Conservation (phyloP, 2,113 vertebrate species). For the Cinclus mexicanus region DNA sequence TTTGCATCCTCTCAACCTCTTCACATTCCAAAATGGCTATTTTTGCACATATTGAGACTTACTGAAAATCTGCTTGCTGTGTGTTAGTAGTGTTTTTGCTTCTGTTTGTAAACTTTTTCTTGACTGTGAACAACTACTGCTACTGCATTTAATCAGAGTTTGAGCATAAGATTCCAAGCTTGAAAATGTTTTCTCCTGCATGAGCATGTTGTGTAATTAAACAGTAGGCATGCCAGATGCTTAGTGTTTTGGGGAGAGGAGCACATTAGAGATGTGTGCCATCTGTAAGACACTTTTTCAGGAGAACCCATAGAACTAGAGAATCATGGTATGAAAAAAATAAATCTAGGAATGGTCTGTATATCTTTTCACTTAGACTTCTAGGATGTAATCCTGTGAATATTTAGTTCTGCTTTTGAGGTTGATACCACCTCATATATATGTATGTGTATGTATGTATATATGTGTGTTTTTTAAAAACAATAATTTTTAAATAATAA, state of each 20-base stretch:
- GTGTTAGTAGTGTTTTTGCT: background rate
- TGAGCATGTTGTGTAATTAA: conserved; percentile 28
- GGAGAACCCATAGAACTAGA: background rate
- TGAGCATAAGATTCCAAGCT: conserved; percentile 1
- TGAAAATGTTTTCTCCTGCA: conserved; percentile 14
- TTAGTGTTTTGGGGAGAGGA: conserved; percentile 27
- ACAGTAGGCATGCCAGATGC: conserved; percentile 34
- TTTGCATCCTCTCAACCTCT: background rate
- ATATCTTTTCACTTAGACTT: background rate
- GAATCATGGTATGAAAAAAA: background rate
- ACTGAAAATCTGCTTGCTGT: background rate
- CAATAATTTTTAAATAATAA: too few relatives aligned
- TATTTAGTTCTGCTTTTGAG: background rate
- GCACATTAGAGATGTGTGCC: background rate
- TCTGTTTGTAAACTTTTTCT: background rate
- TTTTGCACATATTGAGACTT: background rate
- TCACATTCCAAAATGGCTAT: background rate
- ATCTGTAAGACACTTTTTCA: conserved; percentile 30
- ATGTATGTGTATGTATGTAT: too few relatives aligned
- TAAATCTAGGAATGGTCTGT: background rate
- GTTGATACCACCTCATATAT: background rate
- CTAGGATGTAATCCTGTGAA: background rate
- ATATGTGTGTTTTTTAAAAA: background rate
- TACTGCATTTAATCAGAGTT: background rate
- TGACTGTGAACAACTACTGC: background rate